Evolutionary conservation across 2,113 vertebrate genomes (phyloP).

Genomic region (Leuciscus idus): DNA sequence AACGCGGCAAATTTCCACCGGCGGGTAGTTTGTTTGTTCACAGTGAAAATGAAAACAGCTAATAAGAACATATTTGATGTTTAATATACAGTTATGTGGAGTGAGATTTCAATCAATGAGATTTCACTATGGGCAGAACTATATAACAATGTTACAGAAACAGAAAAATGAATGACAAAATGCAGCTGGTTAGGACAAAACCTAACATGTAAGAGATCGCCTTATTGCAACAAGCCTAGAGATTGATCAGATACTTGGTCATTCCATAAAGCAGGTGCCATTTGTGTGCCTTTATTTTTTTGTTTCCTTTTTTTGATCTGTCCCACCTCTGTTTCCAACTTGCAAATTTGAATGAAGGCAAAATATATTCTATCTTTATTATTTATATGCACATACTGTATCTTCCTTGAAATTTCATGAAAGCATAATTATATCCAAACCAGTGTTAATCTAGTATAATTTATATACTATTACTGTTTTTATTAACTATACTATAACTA

Average conservation of each 20-base stretch:
- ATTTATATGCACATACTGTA: no score
- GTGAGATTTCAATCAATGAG: not conserved
- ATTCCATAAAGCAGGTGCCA: not conserved
- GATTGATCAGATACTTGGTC: not conserved
- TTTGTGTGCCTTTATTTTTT: not conserved
- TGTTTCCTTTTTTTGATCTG: not conserved
- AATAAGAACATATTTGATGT: not conserved
- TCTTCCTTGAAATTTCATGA: not conserved
- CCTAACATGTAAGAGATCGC: not conserved
- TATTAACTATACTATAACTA: no score
- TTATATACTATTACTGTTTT: no score
- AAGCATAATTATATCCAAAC: not conserved
- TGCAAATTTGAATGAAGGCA: not conserved
- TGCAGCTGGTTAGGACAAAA: constrained; percentile 7
- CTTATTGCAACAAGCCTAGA: not conserved
- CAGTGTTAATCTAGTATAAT: no score
- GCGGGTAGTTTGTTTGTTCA: not conserved
- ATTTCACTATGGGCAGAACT: not conserved
- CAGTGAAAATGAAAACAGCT: not conserved
- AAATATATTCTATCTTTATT: no score
- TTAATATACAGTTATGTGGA: not conserved
- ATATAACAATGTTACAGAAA: not conserved
- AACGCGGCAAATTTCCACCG: not conserved
- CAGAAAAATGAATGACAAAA: not conserved
- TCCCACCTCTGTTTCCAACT: not conserved